phyloP scores from a whole-genome alignment of 92 coral and sea anemone genomes.

The Epizoanthus illoricatus region DNA sequence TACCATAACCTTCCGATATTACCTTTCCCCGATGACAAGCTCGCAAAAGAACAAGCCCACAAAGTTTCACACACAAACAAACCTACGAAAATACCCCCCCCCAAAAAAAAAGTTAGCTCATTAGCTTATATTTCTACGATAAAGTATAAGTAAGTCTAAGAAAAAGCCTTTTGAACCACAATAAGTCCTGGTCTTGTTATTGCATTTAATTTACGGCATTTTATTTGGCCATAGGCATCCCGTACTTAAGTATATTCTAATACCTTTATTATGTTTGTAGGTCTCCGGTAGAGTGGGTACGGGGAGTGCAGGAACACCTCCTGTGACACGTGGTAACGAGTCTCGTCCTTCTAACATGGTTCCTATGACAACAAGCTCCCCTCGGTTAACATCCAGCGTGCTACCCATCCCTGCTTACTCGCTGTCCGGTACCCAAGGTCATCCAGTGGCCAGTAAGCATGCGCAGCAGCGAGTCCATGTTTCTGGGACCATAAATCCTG shows the following conservation, averaged over 20 bases:
- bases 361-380: background rate
- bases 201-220: too few species aligned
- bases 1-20: too few species aligned
- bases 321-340: background rate
- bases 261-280: background rate
- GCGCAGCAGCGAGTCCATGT: conserved; percentile 21
- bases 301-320: conserved; percentile 9
- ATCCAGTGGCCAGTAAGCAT: background rate
- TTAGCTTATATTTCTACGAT: too few species aligned
- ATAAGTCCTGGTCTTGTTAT: too few species aligned
- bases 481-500: background rate
- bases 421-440: background rate
- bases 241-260: background rate
- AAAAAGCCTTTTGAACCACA: too few species aligned
- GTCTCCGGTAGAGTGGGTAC: background rate
- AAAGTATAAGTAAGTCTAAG: too few species aligned
- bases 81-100: too few species aligned
- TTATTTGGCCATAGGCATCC: too few species aligned
- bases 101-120: too few species aligned
- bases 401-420: conserved; percentile 7
- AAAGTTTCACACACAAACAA: too few species aligned
- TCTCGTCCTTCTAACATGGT: conserved; percentile 9
- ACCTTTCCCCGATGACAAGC: too few species aligned
- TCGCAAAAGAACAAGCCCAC: too few species aligned
- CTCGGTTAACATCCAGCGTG: conserved; percentile 28